Conservation (phyloP, 2,888 invertebrate species). For the Drosophila rellima region DNA sequence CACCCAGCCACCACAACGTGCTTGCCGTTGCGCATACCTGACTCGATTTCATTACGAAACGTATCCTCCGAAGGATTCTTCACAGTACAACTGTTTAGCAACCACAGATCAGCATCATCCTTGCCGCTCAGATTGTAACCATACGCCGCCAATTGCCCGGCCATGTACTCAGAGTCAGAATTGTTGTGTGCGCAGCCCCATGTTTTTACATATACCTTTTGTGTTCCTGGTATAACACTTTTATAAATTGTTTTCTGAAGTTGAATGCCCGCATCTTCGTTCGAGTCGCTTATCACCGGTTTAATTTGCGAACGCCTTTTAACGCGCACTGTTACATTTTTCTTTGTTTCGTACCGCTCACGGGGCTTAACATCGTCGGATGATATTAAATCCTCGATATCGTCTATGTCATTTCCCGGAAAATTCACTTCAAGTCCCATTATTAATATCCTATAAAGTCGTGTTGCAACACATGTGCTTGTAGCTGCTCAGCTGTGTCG, state of each 20-base stretch:
- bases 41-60: slow-evolving; percentile 94
- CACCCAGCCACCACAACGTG: slow-evolving; percentile 98
- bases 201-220: slow-evolving; percentile 94
- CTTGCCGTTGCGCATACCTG: slow-evolving; percentile 91
- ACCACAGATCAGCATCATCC: slow-evolving; percentile 94
- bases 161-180: slow-evolving; percentile 99
- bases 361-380: slow-evolving; percentile 93
- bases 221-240: slow-evolving; percentile 90
- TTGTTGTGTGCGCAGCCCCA: slow-evolving; percentile 99
- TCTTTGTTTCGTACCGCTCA: slow-evolving; percentile 90
- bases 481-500: slow-evolving; percentile 36
- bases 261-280: neutral
- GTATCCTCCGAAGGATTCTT: slow-evolving; percentile 99
- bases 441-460: neutral
- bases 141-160: slow-evolving; percentile 94
- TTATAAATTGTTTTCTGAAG: slow-evolving; percentile 85
- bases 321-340: slow-evolving; percentile 89
- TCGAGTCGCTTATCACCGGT: slow-evolving; percentile 13
- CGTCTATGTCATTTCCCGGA: slow-evolving; percentile 87
- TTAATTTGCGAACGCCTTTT: slow-evolving; percentile 86
- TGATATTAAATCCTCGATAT: slow-evolving; percentile 94
- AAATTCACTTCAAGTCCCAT: slow-evolving; percentile 56
- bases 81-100: slow-evolving; percentile 98
- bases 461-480: slow-evolving; percentile 56
- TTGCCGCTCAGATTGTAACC: slow-evolving; percentile 95